These are phyloP conservation scores for Platalea minor DNA, from an alignment of 2,797 vertebrate species.

Conservation along the genomic window DNA sequence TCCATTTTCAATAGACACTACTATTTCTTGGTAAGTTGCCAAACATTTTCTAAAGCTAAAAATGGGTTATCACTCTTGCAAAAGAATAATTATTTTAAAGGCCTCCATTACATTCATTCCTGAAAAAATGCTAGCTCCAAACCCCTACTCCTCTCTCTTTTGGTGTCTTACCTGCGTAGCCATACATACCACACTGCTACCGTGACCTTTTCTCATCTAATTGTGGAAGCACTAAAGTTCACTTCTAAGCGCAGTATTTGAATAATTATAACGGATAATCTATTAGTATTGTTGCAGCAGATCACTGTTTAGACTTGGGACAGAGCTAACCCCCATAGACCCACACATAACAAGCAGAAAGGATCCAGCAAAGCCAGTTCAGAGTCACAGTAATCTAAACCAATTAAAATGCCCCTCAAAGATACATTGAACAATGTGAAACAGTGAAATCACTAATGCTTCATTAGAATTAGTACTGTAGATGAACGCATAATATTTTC, in stretches of 20 bases:
- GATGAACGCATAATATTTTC: not conserved
- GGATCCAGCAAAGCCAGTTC: not conserved
- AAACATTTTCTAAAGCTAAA: not conserved
- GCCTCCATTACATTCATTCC: not conserved
- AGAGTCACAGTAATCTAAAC: not conserved
- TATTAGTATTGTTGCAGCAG: not conserved
- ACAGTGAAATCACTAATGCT: not conserved
- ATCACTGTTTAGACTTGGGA: not conserved
- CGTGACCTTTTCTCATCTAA: not conserved
- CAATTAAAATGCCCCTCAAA: not conserved
- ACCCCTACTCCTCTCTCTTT: not conserved
- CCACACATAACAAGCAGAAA: not conserved
- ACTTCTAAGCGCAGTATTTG: not conserved
- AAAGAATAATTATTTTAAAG: not conserved
- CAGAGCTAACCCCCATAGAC: not conserved
- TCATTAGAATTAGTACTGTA: not conserved
- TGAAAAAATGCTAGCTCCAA: not conserved
- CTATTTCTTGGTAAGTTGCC: not conserved
- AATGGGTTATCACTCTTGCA: not conserved
- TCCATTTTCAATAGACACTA: not conserved
- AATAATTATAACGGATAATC: not conserved
- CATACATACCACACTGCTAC: not conserved
- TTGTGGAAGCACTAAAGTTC: not conserved
- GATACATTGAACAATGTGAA: not conserved
- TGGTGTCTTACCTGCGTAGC: not conserved